Percentiles rank a stretch among this genome's conserved stretches.
These are phyloP conservation scores for Falco biarmicus DNA, from an alignment of 2,797 vertebrate genomes.

Conservation along the genomic window DNA sequence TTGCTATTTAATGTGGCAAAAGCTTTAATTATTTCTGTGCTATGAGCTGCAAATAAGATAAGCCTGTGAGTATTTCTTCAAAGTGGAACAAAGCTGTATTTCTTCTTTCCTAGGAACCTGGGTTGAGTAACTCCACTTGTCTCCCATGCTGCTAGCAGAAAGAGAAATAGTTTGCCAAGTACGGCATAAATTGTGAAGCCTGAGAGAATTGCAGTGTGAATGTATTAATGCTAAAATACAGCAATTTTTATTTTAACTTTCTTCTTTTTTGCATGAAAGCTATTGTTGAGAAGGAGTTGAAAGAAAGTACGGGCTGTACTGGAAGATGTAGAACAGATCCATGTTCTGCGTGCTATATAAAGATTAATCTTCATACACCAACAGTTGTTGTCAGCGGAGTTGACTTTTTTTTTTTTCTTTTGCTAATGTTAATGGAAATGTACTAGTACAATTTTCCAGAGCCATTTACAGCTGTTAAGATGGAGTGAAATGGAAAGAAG, in stretches of 20 bases:
- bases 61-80: not conserved
- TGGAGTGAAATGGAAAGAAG: constrained; percentile 51
- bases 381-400: constrained; percentile 49
- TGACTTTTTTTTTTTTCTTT: constrained; percentile 28
- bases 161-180: constrained; percentile 5
- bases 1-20: not conserved
- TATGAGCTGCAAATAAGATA: not conserved
- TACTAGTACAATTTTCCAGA: constrained; percentile 31
- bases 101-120: not conserved
- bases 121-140: not conserved
- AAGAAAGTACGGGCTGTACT: not conserved
- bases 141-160: not conserved
- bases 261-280: not conserved
- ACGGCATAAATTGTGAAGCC: not conserved
- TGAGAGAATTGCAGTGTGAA: not conserved
- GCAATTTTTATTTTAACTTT: not conserved
- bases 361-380: constrained; percentile 58
- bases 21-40: not conserved
- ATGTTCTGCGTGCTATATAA: constrained; percentile 27
- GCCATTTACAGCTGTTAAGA: constrained; percentile 58
- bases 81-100: not conserved
- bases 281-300: constrained; percentile 41
- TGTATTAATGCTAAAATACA: not conserved
- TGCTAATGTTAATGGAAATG: constrained; percentile 70
- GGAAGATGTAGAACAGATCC: constrained; percentile 41